Evolutionary conservation across 1,140 invertebrate genomes (phyloP).

Genomic region (Caenorhabditis inopinata): DNA sequence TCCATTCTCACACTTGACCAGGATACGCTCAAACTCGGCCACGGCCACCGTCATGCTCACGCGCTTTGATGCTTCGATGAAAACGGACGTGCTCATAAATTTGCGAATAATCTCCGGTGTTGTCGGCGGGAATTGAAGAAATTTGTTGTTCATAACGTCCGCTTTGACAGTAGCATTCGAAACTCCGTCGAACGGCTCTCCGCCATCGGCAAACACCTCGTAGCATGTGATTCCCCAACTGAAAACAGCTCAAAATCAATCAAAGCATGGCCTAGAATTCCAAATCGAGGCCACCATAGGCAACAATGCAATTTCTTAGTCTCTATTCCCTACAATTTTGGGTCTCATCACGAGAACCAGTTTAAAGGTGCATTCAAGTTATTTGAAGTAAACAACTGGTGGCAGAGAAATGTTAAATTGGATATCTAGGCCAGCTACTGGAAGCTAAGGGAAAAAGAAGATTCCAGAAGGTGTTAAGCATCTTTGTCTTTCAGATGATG

Average conservation of each 20-base stretch:
- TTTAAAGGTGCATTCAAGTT: too few relatives aligned
- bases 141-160: neutral
- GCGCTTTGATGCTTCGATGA: neutral
- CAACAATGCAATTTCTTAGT: too few relatives aligned
- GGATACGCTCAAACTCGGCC: neutral
- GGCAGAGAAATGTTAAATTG: too few relatives aligned
- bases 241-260: too few relatives aligned
- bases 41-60: neutral
- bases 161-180: conserved; percentile 10
- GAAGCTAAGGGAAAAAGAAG: too few relatives aligned
- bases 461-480: too few relatives aligned
- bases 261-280: neutral
- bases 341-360: too few relatives aligned
- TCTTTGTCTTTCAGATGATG: too few relatives aligned
- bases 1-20: neutral
- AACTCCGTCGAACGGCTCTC: conserved; percentile 12
- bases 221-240: conserved; percentile 19
- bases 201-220: conserved; percentile 42
- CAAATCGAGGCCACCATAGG: too few relatives aligned
- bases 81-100: neutral
- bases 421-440: too few relatives aligned
- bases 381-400: too few relatives aligned
- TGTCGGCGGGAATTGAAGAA: neutral
- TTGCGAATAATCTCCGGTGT: neutral
- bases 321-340: too few relatives aligned